These are phyloP conservation scores for Rhinolophus sinicus DNA, from an alignment of 2,113 vertebrate genomes.

Conservation along the genomic window DNA sequence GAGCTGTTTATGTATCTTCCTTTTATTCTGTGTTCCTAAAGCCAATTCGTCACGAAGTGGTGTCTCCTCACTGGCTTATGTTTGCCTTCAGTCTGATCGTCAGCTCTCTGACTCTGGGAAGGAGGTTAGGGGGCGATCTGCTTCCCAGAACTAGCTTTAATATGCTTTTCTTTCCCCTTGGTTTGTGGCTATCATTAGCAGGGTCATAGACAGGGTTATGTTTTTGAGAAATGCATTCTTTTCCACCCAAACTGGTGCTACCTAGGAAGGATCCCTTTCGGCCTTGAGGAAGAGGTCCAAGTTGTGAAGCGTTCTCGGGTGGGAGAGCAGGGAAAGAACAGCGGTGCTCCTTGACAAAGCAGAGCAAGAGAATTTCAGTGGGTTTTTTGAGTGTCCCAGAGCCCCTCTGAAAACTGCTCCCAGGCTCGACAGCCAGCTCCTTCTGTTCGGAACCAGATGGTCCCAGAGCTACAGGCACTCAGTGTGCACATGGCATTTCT, in stretches of 20 bases:
- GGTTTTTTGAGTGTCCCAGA: not conserved
- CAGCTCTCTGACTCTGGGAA: constrained; percentile 18
- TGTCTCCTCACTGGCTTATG: constrained; percentile 67
- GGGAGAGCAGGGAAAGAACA: not conserved
- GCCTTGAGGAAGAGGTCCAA: not conserved
- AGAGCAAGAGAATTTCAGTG: constrained; percentile 2
- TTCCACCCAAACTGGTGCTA: not conserved
- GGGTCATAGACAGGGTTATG: constrained; percentile 42
- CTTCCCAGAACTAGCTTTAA: constrained; percentile 74
- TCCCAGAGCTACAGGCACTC: not conserved
- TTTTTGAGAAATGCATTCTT: constrained; percentile 49
- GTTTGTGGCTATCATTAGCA: constrained; percentile 61
- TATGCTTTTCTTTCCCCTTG: constrained; percentile 62
- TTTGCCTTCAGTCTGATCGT: constrained; percentile 77
- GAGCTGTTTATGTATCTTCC: constrained; percentile 60
- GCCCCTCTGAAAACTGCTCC: not conserved
- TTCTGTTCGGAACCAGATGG: not conserved
- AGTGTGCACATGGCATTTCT: not conserved
- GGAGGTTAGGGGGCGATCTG: constrained; percentile 49
- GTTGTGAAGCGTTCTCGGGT: not conserved
- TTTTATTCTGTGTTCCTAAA: constrained; percentile 57
- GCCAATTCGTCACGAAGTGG: constrained; percentile 71
- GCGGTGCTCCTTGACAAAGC: not conserved
- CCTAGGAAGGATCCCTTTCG: constrained; percentile 19
- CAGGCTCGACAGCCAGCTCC: not conserved